phyloP scores from a whole-genome alignment of 2,797 vertebrate genomes.

The Channallabes apus region DNA sequence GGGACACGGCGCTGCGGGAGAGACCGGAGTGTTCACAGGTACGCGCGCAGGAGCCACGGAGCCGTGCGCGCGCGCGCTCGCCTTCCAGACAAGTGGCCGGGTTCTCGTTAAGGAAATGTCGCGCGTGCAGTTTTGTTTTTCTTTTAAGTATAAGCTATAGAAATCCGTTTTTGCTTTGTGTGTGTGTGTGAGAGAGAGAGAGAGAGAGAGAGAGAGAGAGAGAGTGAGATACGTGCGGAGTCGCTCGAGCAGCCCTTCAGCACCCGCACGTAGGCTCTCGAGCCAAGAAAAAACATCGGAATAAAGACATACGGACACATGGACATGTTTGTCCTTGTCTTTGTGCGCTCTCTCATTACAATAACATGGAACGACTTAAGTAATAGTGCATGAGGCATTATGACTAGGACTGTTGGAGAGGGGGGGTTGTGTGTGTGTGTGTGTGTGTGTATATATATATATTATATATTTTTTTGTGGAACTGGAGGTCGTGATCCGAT shows the following conservation, averaged over 20 bases:
- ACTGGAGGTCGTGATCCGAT: background rate
- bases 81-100: too few species aligned
- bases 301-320: background rate
- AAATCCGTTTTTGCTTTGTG: background rate
- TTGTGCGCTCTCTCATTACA: too few species aligned
- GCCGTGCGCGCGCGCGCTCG: background rate
- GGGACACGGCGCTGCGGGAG: background rate
- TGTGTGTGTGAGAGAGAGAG: too few species aligned
- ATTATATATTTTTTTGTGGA: too few species aligned
- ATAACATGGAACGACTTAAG: too few species aligned
- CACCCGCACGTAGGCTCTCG: conserved; percentile 14
- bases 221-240: conserved; percentile 23
- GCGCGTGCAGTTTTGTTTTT: background rate
- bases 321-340: background rate
- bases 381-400: background rate
- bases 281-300: conserved; percentile 25
- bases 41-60: background rate
- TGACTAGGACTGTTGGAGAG: too few species aligned
- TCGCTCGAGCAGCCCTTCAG: conserved; percentile 2
- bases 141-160: background rate
- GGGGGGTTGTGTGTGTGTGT: too few species aligned
- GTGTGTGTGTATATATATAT: too few species aligned
- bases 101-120: background rate
- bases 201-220: too few species aligned
- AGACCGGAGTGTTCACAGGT: conserved; percentile 15